Conservation (phyloP, 2,888 invertebrate genomes). For the Ormyrus nitidulus region DNA sequence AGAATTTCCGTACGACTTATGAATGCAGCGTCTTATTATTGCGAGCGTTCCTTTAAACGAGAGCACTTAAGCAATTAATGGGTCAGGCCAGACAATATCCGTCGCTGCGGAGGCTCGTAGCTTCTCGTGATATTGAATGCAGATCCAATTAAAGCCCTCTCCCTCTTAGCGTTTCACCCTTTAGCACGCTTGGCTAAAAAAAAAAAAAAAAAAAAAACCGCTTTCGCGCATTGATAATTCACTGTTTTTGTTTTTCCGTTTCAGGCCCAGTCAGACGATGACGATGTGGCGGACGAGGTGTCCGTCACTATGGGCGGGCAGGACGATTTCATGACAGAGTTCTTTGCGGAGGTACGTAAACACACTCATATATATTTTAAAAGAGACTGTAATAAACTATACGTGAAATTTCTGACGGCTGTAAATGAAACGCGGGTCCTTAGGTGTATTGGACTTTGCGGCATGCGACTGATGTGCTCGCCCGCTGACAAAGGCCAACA, state of each 20-base stretch:
- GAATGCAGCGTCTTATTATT: slow-evolving; percentile 26
- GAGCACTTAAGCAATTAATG: slow-evolving; percentile 62
- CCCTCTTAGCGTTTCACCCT: not conserved
- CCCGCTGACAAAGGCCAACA: slow-evolving; percentile 17
- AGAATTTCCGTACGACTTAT: not conserved
- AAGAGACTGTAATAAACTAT: not conserved
- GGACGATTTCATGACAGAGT: slow-evolving; percentile 99
- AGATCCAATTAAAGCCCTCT: slow-evolving; percentile 27
- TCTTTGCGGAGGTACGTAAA: slow-evolving; percentile 95
- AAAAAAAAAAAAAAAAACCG: not conserved
- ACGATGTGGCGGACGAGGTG: slow-evolving; percentile 95
- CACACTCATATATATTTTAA: not conserved
- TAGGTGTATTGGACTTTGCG: slow-evolving; percentile 23
- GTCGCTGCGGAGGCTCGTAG: not conserved
- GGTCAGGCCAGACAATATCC: slow-evolving; percentile 53
- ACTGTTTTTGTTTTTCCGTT: slow-evolving; percentile 66
- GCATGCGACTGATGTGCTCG: not conserved
- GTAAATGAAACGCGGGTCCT: slow-evolving; percentile 39
- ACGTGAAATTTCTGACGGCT: not conserved
- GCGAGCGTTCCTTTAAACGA: slow-evolving; percentile 58
- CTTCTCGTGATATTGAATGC: slow-evolving; percentile 37
- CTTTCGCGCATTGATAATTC: not conserved
- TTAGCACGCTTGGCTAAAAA: not conserved
- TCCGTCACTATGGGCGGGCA: slow-evolving; percentile 95
- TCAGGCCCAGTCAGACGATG: slow-evolving; percentile 99